Percentiles rank a stretch among this genome's conserved stretches.
These are phyloP conservation scores for Neotragus moschatus DNA, from an alignment of 2,113 vertebrate genomes.

Conservation along the genomic window DNA sequence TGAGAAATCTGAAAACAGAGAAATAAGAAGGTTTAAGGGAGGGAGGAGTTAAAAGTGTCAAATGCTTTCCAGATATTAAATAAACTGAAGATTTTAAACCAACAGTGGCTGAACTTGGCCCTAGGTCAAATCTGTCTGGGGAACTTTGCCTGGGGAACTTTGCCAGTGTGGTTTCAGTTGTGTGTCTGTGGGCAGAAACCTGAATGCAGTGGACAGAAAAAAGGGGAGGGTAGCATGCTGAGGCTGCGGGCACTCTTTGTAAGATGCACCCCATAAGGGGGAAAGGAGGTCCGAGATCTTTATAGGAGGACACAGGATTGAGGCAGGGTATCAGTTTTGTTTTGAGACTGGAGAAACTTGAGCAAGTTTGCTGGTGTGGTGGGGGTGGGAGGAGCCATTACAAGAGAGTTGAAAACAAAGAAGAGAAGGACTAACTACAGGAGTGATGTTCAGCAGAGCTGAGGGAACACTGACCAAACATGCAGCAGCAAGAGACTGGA, in stretches of 20 bases:
- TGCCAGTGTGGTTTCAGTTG: neutral
- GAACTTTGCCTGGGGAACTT: neutral
- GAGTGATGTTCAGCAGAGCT: neutral
- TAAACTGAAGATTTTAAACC: neutral
- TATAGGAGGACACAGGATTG: neutral
- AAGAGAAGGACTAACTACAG: neutral
- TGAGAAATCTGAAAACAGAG: neutral
- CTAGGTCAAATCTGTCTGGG: neutral
- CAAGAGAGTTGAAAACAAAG: neutral
- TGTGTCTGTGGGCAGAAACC: neutral
- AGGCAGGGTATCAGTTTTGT: neutral
- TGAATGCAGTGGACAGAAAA: neutral
- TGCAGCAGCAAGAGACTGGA: neutral
- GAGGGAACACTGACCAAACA: neutral
- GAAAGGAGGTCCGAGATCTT: neutral
- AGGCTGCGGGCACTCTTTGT: neutral
- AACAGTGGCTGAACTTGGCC: neutral
- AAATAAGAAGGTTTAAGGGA: neutral
- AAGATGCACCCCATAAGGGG: neutral
- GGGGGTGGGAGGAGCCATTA: too few relatives aligned
- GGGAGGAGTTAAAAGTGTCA: neutral
- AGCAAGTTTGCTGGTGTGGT: neutral
- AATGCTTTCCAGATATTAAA: neutral
- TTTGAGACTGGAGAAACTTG: conserved; percentile 13
- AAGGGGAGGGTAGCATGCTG: neutral